Base-by-base conservation (phyloP, 2,888 invertebrate species). In the Latrodectus elegans region DNA sequence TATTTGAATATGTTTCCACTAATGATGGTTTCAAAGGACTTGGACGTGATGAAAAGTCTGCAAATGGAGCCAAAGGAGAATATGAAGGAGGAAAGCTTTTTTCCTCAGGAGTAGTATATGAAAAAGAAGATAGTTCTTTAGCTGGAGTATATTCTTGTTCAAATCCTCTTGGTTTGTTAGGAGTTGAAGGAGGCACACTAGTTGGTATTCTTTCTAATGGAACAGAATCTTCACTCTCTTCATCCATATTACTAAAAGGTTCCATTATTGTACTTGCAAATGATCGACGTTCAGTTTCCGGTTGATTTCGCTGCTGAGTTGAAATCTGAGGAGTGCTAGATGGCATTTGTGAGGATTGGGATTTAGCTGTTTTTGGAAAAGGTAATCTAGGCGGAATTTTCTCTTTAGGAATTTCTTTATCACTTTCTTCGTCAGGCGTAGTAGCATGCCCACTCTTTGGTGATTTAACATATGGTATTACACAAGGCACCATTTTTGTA, bases 1-100 rank as follows among this genome's bases (percentile, higher is more conserved):
- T 79, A 26, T 74, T 88, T 9, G 88, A 88, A 60, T 89, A 89
- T 1, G 89, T 89, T 67, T 90, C 90, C 14, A 90, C 82, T 9
- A 89, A 71, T 3, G 89, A 89, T 15, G 90, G 90, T 65, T 86
- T 84, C n/a, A 90, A 64, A 55, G 89, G 90, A 75, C 87, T 89
- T 26, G 88, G 89, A 9, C 90, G 89, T 71, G 84, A 76, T 9
- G 80, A 81, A 78, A 79, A 90, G 49, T 90, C 90, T 38, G 77
- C 76, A 51, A 87, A 84, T n/a, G 89, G 64, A 9, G 86, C 73
- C 60, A 89, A 55, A 22, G 78, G 14, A n/a, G 88, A 65, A 65
- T 88, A 88, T 11, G 84, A 71, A 3, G 78, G 70, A 22, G 78
- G 84, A 67, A 80, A 88, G 15, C 79, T 52, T 64, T 88, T 88